Evolutionary conservation across 2,113 vertebrate species (phyloP).

Genomic region (Felis catus): F.catus_Fca126_mat1.0 CM031426.1:18769501-18770000

Average conservation of each 20-base stretch:
- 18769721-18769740: neutral
- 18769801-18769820: neutral
- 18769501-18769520: neutral
- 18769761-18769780: neutral
- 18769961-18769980: too few relatives aligned
- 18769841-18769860: neutral
- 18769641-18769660: neutral
- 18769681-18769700: neutral
- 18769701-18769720: fast-evolving
- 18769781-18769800: neutral
- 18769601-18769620: too few relatives aligned
- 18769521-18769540: neutral
- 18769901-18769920: too few relatives aligned
- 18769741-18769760: fast-evolving
- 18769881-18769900: too few relatives aligned
- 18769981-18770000: too few relatives aligned
- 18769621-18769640: neutral
- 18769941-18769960: too few relatives aligned
- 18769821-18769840: neutral
- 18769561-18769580: neutral
- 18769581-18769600: neutral
- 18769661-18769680: neutral
- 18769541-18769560: neutral
- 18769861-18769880: too few relatives aligned
- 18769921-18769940: too few relatives aligned